phyloP scores from a whole-genome alignment of 2,797 vertebrate species.

The Rhynchotus rufescens region DNA sequence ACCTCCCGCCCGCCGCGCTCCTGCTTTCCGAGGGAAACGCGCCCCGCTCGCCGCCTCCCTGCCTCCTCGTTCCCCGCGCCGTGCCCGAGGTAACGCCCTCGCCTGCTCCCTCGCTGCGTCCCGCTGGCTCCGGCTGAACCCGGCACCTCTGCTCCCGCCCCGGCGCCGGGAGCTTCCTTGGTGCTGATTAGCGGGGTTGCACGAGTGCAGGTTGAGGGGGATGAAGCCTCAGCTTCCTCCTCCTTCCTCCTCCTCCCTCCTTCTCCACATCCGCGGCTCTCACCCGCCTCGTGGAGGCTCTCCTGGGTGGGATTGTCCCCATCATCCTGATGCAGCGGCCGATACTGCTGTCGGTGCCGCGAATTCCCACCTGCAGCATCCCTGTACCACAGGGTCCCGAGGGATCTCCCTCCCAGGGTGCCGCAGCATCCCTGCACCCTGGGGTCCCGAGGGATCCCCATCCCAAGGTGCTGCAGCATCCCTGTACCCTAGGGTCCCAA shows the following conservation, averaged over 20 bases:
- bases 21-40: conserved; percentile 2
- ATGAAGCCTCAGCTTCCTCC: fast-evolving
- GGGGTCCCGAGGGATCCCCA: fast-evolving
- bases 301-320: not conserved
- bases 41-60: not conserved
- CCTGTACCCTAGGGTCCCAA: not conserved
- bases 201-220: not conserved
- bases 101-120: conserved; percentile 58
- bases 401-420: not conserved
- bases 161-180: conserved; percentile 17
- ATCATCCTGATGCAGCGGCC: not conserved
- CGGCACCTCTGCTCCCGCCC: conserved; percentile 32
- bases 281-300: not conserved
- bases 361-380: too few relatives aligned
- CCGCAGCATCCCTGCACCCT: not conserved
- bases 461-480: too few relatives aligned
- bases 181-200: conserved; percentile 39
- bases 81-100: conserved; percentile 30
- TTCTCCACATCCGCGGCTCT: not conserved
- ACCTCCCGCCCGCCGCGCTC: conserved; percentile 38
- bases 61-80: not conserved
- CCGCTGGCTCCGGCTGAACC: conserved; percentile 47
- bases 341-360: not conserved
- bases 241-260: not conserved
- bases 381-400: not conserved